Percentiles rank a stretch among this genome's conserved stretches.
Conservation (phyloP, 2,113 vertebrate species). For the Motacilla tschutschensis region DNA sequence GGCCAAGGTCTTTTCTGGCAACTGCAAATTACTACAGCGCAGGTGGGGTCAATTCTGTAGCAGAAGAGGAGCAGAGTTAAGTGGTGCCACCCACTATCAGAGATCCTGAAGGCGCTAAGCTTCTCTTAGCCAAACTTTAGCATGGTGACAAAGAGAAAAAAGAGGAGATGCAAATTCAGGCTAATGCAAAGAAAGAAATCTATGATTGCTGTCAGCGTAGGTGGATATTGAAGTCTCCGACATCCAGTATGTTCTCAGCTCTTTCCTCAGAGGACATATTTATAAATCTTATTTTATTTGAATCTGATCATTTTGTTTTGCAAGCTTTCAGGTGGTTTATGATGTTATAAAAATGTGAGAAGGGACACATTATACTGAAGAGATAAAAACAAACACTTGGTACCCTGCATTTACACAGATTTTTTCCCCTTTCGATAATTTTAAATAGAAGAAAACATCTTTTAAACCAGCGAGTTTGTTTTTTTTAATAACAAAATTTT, state of each 20-base stretch:
- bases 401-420: neutral
- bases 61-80: neutral
- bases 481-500: neutral
- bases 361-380: neutral
- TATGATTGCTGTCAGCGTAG: neutral
- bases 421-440: neutral
- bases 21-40: fast-evolving
- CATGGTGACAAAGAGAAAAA: neutral
- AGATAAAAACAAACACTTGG: neutral
- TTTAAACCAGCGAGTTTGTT: neutral
- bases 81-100: neutral
- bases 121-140: neutral
- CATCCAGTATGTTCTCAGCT: neutral
- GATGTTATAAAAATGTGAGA: neutral
- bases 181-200: neutral
- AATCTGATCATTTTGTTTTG: neutral
- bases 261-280: neutral
- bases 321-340: neutral
- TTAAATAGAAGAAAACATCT: neutral
- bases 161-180: neutral
- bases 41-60: neutral
- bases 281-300: neutral
- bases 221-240: neutral
- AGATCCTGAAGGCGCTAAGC: neutral
- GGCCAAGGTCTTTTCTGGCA: neutral